Evolutionary conservation across 1,140 invertebrate genomes (phyloP).

Genomic region (Cotesia vestalis): DNA sequence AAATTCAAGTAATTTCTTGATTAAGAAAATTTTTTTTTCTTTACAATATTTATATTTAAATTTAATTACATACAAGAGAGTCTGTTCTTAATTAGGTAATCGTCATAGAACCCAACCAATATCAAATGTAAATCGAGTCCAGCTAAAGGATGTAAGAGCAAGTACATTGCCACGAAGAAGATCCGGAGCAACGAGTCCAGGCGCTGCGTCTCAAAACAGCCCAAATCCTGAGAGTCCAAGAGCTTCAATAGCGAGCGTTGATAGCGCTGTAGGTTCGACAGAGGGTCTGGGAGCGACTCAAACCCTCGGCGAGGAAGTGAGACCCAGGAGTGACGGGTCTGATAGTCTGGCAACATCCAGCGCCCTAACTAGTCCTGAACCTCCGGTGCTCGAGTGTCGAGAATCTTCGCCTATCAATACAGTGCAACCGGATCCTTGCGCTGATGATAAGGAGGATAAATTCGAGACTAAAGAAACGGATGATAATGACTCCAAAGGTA

Average conservation of each 20-base stretch:
- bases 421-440: background rate
- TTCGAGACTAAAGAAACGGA: too few relatives aligned
- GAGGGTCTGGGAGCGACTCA: slow-evolving; percentile 65
- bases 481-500: slow-evolving; percentile 3
- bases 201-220: slow-evolving; percentile 49
- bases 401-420: slow-evolving; percentile 42
- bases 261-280: slow-evolving; percentile 71
- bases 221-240: slow-evolving; percentile 54
- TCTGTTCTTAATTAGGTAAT: slow-evolving; percentile 40
- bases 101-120: slow-evolving; percentile 50
- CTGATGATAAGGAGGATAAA: too few relatives aligned
- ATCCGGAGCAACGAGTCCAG: slow-evolving; percentile 43
- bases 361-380: slow-evolving; percentile 60
- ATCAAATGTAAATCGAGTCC: slow-evolving; percentile 41
- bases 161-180: slow-evolving; percentile 58
- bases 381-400: slow-evolving; percentile 47
- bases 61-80: background rate
- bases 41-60: slow-evolving; percentile 10
- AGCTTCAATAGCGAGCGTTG: slow-evolving; percentile 68
- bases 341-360: slow-evolving; percentile 61
- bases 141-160: slow-evolving; percentile 52
- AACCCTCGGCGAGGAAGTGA: slow-evolving; percentile 49
- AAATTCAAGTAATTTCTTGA: too few relatives aligned
- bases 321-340: slow-evolving; percentile 59
- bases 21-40: too few relatives aligned